These are phyloP conservation scores for Tribolium freemani DNA, from an alignment of 2,888 invertebrate genomes.

Conservation along the genomic window DNA sequence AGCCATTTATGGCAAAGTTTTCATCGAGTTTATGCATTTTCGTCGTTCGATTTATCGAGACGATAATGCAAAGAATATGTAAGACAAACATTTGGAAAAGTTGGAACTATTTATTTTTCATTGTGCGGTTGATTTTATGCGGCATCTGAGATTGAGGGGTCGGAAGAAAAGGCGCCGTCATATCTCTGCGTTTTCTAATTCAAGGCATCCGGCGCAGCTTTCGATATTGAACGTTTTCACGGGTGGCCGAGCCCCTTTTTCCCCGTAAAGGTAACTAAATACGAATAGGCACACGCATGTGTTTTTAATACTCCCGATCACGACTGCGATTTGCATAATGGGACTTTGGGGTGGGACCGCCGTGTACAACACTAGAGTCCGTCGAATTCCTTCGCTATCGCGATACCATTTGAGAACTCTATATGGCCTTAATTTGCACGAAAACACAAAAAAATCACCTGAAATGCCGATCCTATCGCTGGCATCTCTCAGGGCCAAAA, in stretches of 20 bases:
- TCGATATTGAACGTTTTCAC: slow-evolving; percentile 40
- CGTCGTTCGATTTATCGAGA: slow-evolving; percentile 16
- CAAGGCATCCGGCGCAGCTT: slow-evolving; percentile 40
- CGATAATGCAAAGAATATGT: slow-evolving; percentile 2
- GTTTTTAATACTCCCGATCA: slow-evolving; percentile 55
- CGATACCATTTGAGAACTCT: slow-evolving; percentile 56
- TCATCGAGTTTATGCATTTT: slow-evolving; percentile 5
- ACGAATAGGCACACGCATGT: slow-evolving; percentile 55
- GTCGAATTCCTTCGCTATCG: slow-evolving; percentile 51
- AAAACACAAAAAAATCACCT: slow-evolving; percentile 46
- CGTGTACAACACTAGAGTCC: slow-evolving; percentile 42
- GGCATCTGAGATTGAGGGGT: slow-evolving; percentile 13
- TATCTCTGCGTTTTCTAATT: slow-evolving; percentile 40
- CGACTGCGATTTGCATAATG: slow-evolving; percentile 55
- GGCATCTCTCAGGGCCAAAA: background rate
- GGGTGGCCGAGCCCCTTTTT: slow-evolving; percentile 38
- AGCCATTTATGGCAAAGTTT: slow-evolving; percentile 16
- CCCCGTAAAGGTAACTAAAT: slow-evolving; percentile 49
- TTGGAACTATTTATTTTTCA: slow-evolving; percentile 23
- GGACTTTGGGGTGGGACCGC: slow-evolving; percentile 37
- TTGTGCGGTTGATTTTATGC: slow-evolving; percentile 24
- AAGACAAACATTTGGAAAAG: slow-evolving; percentile 3
- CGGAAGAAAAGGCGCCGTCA: slow-evolving; percentile 20
- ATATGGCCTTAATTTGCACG: slow-evolving; percentile 53
- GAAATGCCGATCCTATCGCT: slow-evolving; percentile 42